phyloP scores from a whole-genome alignment of 2,888 invertebrate genomes.

The Phymatocera aterrima region DNA sequence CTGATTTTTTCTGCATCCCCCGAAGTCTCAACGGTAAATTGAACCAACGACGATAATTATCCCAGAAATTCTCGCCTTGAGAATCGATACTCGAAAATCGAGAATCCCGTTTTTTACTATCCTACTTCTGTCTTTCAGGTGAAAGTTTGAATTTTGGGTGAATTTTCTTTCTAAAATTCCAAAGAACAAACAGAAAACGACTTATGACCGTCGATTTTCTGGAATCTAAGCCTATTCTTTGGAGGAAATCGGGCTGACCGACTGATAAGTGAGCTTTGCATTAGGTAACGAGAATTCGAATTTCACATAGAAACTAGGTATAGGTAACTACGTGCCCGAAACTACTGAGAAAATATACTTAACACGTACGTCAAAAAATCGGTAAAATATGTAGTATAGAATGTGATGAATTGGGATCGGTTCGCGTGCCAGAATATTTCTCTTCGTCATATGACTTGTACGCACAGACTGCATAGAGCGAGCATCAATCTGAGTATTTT shows the following conservation, averaged over 20 bases:
- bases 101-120: not conserved
- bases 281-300: not conserved
- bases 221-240: no score
- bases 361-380: slow-evolving; percentile 6
- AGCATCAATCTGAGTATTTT: not conserved
- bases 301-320: not conserved
- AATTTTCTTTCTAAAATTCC: no score
- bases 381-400: not conserved
- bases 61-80: no score
- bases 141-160: no score
- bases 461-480: not conserved
- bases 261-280: not conserved
- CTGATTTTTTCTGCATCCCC: not conserved
- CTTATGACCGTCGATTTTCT: no score
- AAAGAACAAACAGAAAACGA: no score
- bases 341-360: not conserved
- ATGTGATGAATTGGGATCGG: not conserved
- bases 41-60: not conserved
- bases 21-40: not conserved
- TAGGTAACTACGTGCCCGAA: not conserved
- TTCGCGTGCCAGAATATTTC: not conserved
- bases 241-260: no score
- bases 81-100: not conserved
- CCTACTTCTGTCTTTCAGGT: not conserved
- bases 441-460: not conserved